Conservation (phyloP, 2,888 invertebrate species). For the Xiphydria camelus region DNA sequence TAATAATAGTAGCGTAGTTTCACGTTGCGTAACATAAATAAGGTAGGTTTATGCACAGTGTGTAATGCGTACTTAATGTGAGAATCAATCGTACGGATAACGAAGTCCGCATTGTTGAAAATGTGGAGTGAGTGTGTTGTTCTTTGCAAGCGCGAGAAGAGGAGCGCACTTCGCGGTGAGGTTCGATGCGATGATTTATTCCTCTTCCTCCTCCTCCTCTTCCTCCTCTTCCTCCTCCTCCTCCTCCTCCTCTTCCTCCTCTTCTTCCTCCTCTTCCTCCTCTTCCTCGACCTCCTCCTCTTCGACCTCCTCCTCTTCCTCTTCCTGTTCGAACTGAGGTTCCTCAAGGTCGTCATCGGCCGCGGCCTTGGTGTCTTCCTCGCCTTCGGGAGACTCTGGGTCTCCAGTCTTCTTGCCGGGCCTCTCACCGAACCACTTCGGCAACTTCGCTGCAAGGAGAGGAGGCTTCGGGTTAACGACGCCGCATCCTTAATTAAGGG, state of each 20-base stretch:
- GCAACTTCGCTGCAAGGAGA: conserved; percentile 86
- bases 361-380: conserved; percentile 81
- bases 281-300: conserved; percentile 70
- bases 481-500: too few relatives aligned
- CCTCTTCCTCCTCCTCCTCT: conserved; percentile 43
- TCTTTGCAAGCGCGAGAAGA: too few relatives aligned
- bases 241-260: conserved; percentile 47
- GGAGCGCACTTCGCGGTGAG: too few relatives aligned
- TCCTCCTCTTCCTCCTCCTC: conserved; percentile 53
- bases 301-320: conserved; percentile 76
- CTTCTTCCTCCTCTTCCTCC: conserved; percentile 53
- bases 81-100: too few relatives aligned
- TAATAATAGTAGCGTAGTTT: conserved; percentile 23
- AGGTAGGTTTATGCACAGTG: conserved; percentile 6
- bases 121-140: too few relatives aligned
- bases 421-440: conserved; percentile 95
- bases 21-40: conserved; percentile 21
- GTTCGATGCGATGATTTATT: conserved; percentile 21
- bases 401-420: conserved; percentile 91
- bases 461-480: too few relatives aligned
- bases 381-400: conserved; percentile 87
- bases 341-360: conserved; percentile 74
- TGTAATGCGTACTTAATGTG: conserved; percentile 2
- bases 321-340: conserved; percentile 68
- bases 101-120: too few relatives aligned